phyloP scores from a whole-genome alignment of 2,888 invertebrate genomes.

The Elegia similella region DNA sequence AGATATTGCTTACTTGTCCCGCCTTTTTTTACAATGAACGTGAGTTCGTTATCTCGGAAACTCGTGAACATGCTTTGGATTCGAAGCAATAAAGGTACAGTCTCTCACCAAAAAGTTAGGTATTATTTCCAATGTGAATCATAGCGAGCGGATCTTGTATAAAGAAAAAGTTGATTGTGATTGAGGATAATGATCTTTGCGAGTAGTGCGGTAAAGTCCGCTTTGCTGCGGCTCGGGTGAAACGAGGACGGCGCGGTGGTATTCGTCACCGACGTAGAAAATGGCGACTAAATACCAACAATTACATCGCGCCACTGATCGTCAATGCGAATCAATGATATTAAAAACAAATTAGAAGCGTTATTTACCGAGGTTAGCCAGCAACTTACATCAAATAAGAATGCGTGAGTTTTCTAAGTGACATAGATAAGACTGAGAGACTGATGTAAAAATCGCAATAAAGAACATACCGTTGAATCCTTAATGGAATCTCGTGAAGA shows the following conservation, averaged over 20 bases:
- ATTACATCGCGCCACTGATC: constrained; percentile 63
- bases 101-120: constrained; percentile 49
- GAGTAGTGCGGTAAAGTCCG: constrained; percentile 67
- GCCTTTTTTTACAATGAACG: constrained; percentile 51
- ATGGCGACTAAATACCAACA: constrained; percentile 81
- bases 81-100: constrained; percentile 28
- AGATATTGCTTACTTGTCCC: constrained; percentile 37
- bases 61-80: neutral
- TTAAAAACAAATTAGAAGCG: constrained; percentile 40
- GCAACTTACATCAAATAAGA: constrained; percentile 42
- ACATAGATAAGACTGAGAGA: constrained; percentile 50
- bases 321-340: constrained; percentile 52
- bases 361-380: constrained; percentile 36
- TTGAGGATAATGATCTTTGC: constrained; percentile 61
- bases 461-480: constrained; percentile 57
- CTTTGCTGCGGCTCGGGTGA: constrained; percentile 56
- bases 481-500: constrained; percentile 33
- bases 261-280: constrained; percentile 80
- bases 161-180: constrained; percentile 46
- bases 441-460: constrained; percentile 33
- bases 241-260: constrained; percentile 74
- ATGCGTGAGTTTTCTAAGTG: constrained; percentile 38
- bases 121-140: constrained; percentile 74
- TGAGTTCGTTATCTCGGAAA: constrained; percentile 33
- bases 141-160: constrained; percentile 61